A percentile compares a stretch with the other conserved stretches of the same genome.
Evolutionary conservation across 2,113 vertebrate genomes (phyloP).

Genomic region (Dermatemys mawii): DNA sequence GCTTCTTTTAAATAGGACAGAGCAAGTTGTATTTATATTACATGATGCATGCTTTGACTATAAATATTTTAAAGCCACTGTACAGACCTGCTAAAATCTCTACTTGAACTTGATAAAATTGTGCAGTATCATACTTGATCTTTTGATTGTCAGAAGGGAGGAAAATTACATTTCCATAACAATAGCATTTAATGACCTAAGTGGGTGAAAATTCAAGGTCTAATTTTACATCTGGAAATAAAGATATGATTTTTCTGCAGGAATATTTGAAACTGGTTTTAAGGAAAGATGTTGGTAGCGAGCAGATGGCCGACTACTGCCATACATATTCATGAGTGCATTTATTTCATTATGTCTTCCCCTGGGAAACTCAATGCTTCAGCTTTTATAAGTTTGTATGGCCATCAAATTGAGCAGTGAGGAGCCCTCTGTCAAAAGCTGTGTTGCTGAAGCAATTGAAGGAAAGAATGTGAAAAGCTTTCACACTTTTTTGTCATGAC

Average conservation of each 20-base stretch:
- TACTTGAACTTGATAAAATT: slow-evolving; percentile 38
- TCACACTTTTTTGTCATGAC: slow-evolving; percentile 71
- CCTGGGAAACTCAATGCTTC: slow-evolving; percentile 73
- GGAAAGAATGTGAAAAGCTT: slow-evolving; percentile 57
- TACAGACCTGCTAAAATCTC: fast-evolving
- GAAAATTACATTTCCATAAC: slow-evolving; percentile 3
- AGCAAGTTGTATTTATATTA: not conserved
- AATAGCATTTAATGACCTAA: slow-evolving; percentile 31
- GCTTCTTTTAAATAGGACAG: not conserved
- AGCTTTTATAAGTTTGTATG: slow-evolving; percentile 73
- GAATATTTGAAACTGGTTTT: slow-evolving; percentile 58
- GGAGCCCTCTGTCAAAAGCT: slow-evolving; percentile 74
- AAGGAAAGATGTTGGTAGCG: slow-evolving; percentile 69
- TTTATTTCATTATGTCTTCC: slow-evolving; percentile 75
- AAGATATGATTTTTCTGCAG: slow-evolving; percentile 16
- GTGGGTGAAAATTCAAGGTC: slow-evolving; percentile 42
- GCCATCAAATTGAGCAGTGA: slow-evolving; percentile 78
- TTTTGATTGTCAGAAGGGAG: not conserved
- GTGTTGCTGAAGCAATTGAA: slow-evolving; percentile 72
- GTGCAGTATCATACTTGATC: not conserved
- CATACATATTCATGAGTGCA: slow-evolving; percentile 81
- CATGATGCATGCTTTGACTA: not conserved
- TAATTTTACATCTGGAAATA: slow-evolving; percentile 24
- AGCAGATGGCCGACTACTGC: slow-evolving; percentile 75
- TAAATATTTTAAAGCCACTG: slow-evolving; percentile 13